Evolutionary conservation across 2,888 invertebrate genomes (phyloP), one percentile per base, ranked within the genome.

Genomic region (Mimumesa dahlbomi): DNA sequence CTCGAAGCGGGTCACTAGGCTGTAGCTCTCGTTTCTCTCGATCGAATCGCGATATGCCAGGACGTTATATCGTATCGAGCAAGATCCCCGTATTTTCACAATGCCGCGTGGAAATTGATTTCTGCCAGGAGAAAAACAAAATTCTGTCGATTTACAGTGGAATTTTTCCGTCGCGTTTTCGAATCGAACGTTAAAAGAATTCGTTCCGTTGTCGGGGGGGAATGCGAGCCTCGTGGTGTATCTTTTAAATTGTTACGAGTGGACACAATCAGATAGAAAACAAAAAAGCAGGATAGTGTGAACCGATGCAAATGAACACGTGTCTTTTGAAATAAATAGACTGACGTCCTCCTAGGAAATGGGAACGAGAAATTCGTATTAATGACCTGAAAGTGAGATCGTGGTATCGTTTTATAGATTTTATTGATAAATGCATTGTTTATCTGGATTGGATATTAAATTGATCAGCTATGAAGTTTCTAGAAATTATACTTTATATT

Each of bases 1-100:
- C 81, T 81, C 83, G 80, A 88, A 88, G 75, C 88, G 78, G 88
- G 88, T 88, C 87, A 88, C 86, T 86, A 84, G 88, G 86, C 83
- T 88, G 82, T 78, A 77, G 80, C 77, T 82, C 82, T 80, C 79
- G 73, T 82, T 83, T 81, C 81, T 82, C 74, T 62, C 49, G 70
- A 76, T 78, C 70, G 64, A 65, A 75, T 81, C 65, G 75, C 75
- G 73, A 79, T 80, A 72, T 56, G 71, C 68, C 69, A 43, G 48
- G 42, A 46, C 50, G 52, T n/a, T 31, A 18, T 66, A 67, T 67
- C 48, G 49, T 63, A 63, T 67, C 59, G 54, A 40, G 43, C 50
- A 43, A 42, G 49, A 66, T 58, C 50, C 18, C 21, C 38, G 31
- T 49, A 25, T 68, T 59, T 54, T 16, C 57, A 22, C 45, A 7